Evolutionary conservation across 2,888 invertebrate genomes (phyloP).

Genomic region (Keiferia lycopersicella): DNA sequence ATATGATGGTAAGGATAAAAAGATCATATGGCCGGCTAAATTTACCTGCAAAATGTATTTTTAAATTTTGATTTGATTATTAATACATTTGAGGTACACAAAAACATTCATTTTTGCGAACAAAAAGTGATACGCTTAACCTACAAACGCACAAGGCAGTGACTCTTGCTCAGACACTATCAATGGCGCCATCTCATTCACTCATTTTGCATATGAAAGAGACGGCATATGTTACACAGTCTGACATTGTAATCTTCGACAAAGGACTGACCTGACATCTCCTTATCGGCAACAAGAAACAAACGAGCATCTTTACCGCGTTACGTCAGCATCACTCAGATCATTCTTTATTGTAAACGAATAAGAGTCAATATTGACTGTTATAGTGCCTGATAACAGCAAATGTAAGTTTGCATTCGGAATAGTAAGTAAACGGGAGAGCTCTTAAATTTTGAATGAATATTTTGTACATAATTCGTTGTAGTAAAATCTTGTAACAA

Average conservation of each 20-base stretch:
- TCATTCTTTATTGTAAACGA: conserved; percentile 11
- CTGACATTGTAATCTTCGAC: conserved; percentile 32
- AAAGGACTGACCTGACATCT: conserved; percentile 32
- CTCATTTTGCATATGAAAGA: conserved; percentile 30
- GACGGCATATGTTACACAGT: conserved; percentile 25
- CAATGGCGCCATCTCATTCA: conserved; percentile 28
- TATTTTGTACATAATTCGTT: background rate
- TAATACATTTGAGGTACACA: background rate
- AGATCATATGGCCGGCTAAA: background rate
- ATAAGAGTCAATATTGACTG: conserved; percentile 16
- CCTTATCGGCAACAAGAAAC: conserved; percentile 28
- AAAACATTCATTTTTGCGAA: background rate
- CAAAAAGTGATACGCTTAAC: conserved; percentile 13
- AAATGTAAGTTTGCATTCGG: background rate
- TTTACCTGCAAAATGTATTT: conserved; percentile 8
- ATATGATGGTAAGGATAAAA: background rate
- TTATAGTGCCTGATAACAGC: background rate
- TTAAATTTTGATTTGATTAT: background rate
- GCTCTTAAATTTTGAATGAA: background rate
- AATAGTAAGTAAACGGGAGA: conserved; percentile 11
- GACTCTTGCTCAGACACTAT: conserved; percentile 22
- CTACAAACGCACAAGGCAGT: conserved; percentile 25
- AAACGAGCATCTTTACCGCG: conserved; percentile 14
- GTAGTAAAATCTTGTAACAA: too few species aligned
- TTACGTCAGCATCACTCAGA: conserved; percentile 10